Conservation (phyloP, 2,113 vertebrate species). For the Alligator mississippiensis region DNA sequence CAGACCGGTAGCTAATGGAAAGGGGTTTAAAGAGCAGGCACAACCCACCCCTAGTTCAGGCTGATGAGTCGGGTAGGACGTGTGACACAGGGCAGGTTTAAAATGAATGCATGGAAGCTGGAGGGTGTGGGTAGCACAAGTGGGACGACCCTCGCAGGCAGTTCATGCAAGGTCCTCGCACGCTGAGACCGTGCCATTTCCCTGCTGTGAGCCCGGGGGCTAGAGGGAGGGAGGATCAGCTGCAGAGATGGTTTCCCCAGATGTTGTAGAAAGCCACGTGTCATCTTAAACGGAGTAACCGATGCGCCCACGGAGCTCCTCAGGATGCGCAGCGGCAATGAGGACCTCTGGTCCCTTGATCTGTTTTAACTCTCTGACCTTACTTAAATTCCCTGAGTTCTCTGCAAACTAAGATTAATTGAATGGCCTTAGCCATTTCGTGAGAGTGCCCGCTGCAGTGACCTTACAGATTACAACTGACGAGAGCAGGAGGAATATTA, state of each 20-base stretch:
- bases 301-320: constrained; percentile 3
- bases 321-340: neutral
- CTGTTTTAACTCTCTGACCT: constrained; percentile 59
- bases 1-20: no score
- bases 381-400: constrained; percentile 44
- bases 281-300: constrained; percentile 14
- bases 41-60: no score
- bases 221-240: neutral
- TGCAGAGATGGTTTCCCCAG: neutral
- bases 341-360: constrained; percentile 1
- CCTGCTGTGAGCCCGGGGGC: accelerated
- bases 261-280: neutral
- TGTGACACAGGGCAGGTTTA: no score
- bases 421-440: constrained; percentile 45
- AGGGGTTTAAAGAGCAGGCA: no score
- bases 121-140: neutral
- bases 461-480: constrained; percentile 39
- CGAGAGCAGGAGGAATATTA: constrained; percentile 37
- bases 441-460: constrained; percentile 16
- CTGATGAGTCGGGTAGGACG: no score
- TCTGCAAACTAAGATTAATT: constrained; percentile 67
- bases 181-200: no score
- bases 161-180: neutral
- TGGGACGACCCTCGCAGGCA: neutral
- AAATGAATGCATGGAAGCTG: neutral